These are phyloP conservation scores for Cebidichthys violaceus DNA, from an alignment of 2,113 vertebrate genomes.

Conservation along the genomic window DNA sequence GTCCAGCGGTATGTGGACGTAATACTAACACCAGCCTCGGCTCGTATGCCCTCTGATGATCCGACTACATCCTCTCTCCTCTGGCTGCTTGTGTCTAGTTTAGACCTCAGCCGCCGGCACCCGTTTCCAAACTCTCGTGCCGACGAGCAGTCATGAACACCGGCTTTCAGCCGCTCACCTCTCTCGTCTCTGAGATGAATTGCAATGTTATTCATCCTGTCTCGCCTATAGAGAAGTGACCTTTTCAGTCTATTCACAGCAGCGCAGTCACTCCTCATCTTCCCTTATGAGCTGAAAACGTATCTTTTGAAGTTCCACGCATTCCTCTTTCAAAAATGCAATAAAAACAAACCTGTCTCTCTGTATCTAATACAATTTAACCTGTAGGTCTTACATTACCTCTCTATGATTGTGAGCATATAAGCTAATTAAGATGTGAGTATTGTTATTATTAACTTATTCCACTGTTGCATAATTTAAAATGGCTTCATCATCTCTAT, in stretches of 20 bases:
- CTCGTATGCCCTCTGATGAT: not conserved
- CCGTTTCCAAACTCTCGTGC: conserved; percentile 1
- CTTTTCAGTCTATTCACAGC: conserved; percentile 33
- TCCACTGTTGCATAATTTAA: not conserved
- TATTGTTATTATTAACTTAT: not conserved
- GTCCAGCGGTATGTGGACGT: not conserved
- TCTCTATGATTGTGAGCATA: not conserved
- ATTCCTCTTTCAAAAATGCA: not conserved
- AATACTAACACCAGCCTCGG: not conserved
- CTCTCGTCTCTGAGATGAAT: conserved; percentile 1
- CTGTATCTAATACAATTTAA: conserved; percentile 3
- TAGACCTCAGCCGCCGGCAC: conserved; percentile 22
- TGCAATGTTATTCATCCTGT: conserved; percentile 10
- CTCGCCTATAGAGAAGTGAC: conserved; percentile 27
- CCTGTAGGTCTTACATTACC: not conserved
- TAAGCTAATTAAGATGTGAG: not conserved
- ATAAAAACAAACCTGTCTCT: not conserved
- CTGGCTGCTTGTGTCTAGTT: conserved; percentile 24
- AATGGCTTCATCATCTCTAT: not conserved
- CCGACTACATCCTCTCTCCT: not conserved
- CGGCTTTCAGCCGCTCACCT: conserved; percentile 15
- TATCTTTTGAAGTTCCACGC: not conserved
- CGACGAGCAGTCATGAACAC: not conserved
- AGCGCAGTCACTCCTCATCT: conserved; percentile 14
- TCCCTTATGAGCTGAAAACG: not conserved